Evolutionary conservation across 2,888 invertebrate genomes (phyloP), one percentile per base, ranked within the genome.

Genomic region (Noctua janthina): DNA sequence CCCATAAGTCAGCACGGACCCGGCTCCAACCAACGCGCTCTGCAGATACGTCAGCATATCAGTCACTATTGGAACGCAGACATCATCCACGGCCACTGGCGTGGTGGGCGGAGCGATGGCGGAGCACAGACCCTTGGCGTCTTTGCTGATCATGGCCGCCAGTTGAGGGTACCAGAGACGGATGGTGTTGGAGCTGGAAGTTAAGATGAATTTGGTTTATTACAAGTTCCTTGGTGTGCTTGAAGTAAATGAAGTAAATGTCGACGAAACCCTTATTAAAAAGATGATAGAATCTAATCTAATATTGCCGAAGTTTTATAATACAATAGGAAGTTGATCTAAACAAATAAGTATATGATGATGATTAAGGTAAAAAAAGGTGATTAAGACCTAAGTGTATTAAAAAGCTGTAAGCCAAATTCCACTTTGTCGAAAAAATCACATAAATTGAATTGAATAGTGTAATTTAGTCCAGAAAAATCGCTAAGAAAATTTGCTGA

Each of bases 161-260:
- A 99, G 96, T 92, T 99, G 98, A 0, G 99, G 99, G 88, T 99
- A 97, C 99, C 99, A 99, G 56, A 99, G 97, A 29, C 99, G 98
- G 64, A 99, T 96, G 0, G 99, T 98, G 91, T 99, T 99, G 87
- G 98, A 96, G 49, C 98, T 98, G 94, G 29, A 93, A 91, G 35
- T 35, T 62, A 68, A 81, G 23, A 23, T 1, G 69, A 67, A 72
- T 20, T 70, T 39, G 13, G 43, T 56, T 56, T 8, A 54, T 23
- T 43, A 10, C 3, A 15, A 46, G 23, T 35, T 23, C 3, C 29
- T 71, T 29, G 10, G 15, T n/a, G n/a, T n/a, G n/a, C 56, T 59
- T 75, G 10, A 51, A 72, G 20, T 20, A 0, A 15, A 51, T 75
- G 10, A 51, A 72, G 20, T 20, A 0, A 15, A 51, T 75, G 10